phyloP scores from a whole-genome alignment of 2,797 vertebrate genomes.

The Potorous gilbertii region DNA sequence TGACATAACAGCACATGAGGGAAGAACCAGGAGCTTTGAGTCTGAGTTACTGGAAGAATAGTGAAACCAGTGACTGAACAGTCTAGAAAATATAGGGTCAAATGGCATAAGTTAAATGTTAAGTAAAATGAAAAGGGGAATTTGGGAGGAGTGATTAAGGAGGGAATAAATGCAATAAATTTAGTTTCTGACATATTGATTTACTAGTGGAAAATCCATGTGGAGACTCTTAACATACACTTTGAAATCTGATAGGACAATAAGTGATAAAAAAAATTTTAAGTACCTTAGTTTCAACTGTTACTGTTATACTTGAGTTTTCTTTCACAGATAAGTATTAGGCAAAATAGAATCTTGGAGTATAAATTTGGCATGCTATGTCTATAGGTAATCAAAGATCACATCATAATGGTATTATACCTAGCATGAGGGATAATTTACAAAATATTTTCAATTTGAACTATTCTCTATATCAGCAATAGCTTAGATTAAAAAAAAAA shows the following conservation, averaged over 20 bases:
- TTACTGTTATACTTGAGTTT: conserved; percentile 46
- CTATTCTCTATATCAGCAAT: conserved; percentile 55
- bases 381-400: conserved; percentile 19
- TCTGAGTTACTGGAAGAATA: background rate
- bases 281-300: conserved; percentile 42
- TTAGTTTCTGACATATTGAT: background rate
- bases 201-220: background rate
- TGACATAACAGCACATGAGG: background rate
- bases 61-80: background rate
- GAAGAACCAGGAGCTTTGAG: background rate
- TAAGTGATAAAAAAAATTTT: background rate
- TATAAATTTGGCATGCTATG: background rate
- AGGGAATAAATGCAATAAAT: background rate
- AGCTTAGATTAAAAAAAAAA: conserved; percentile 38
- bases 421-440: conserved; percentile 23
- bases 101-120: background rate
- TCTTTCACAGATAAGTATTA: background rate
- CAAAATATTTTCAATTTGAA: conserved; percentile 67
- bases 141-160: background rate
- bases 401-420: conserved; percentile 19
- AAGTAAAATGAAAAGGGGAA: background rate
- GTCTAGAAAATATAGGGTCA: background rate
- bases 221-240: background rate
- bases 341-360: background rate
- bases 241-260: background rate